Conservation (phyloP, 1,140 invertebrate genomes). For the Notospermus geniculatus region DNA sequence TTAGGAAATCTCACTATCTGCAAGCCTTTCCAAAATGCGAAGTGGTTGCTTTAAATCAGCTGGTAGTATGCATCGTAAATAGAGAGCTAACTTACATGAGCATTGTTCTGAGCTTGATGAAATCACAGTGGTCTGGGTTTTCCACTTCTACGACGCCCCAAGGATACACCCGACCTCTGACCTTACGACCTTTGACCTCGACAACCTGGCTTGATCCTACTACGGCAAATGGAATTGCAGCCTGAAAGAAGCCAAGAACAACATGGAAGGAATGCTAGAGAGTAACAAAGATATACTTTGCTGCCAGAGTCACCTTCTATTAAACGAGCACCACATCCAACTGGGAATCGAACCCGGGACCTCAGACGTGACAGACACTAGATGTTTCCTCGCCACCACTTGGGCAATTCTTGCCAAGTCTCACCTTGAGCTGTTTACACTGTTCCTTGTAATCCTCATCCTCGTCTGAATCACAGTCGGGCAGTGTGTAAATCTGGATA, state of each 20-base stretch:
- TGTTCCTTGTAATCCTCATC: conserved; percentile 57
- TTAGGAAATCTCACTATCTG: no score
- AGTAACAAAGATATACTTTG: no score
- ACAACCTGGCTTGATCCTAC: conserved; percentile 53
- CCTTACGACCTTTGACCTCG: conserved; percentile 54
- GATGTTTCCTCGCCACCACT: no score
- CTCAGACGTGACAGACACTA: no score
- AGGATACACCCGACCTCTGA: conserved; percentile 57
- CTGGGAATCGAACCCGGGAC: no score
- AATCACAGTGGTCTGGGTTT: conserved; percentile 57
- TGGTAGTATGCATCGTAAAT: conserved; percentile 8
- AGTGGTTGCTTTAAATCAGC: no score
- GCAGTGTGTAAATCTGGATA: conserved; percentile 55
- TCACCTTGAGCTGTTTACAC: conserved; percentile 51
- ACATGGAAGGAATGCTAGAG: no score
- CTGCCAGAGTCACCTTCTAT: no score
- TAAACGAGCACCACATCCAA: no score
- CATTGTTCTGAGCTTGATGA: conserved; percentile 66
- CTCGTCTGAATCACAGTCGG: conserved; percentile 58
- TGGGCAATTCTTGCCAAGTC: no score
- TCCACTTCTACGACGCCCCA: conserved; percentile 59
- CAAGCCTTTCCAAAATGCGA: no score
- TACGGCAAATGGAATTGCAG: conserved; percentile 54
- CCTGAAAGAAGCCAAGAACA: conserved; percentile 28
- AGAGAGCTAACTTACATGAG: conserved; percentile 69